These are phyloP conservation scores for Tipula vernalis DNA, from an alignment of 2,888 invertebrate genomes.

Conservation along the genomic window DNA sequence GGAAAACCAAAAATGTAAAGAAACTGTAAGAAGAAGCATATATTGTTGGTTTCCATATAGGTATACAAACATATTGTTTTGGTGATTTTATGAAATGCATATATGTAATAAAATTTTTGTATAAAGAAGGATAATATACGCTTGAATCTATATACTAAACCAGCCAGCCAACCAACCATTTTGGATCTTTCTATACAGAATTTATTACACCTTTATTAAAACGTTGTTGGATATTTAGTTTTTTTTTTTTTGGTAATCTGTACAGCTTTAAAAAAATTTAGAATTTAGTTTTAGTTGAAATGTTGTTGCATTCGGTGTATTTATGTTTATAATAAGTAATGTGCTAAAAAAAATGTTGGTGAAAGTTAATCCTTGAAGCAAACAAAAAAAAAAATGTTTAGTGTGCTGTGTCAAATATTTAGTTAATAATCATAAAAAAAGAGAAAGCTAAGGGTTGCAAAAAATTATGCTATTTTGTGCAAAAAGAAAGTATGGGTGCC, in stretches of 20 bases:
- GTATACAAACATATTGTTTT: not conserved
- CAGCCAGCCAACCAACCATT: not conserved
- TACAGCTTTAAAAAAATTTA: not conserved
- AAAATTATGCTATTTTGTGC: not conserved
- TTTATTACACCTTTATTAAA: not conserved
- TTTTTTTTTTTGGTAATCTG: not conserved
- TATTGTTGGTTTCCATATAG: not conserved
- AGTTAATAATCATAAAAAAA: not conserved
- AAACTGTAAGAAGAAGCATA: not conserved
- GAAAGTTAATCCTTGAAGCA: not conserved
- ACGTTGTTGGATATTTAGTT: not conserved
- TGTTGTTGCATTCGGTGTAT: not conserved
- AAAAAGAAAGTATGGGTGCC: not conserved
- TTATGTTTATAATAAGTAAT: not conserved
- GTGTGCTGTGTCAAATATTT: not conserved
- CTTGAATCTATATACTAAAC: not conserved
- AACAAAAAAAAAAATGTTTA: not conserved
- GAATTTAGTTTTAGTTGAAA: not conserved
- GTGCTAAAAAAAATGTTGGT: not conserved
- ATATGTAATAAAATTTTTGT: not conserved
- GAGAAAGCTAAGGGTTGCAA: conserved; percentile 7
- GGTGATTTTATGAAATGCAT: not conserved
- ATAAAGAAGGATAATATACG: not conserved
- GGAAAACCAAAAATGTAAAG: not conserved
- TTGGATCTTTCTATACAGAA: not conserved